A percentile compares a stretch with the other conserved stretches of the same genome.
These are phyloP conservation scores for Philhelius pedissequus DNA, from an alignment of 2,888 invertebrate species.

Conservation along the genomic window DNA sequence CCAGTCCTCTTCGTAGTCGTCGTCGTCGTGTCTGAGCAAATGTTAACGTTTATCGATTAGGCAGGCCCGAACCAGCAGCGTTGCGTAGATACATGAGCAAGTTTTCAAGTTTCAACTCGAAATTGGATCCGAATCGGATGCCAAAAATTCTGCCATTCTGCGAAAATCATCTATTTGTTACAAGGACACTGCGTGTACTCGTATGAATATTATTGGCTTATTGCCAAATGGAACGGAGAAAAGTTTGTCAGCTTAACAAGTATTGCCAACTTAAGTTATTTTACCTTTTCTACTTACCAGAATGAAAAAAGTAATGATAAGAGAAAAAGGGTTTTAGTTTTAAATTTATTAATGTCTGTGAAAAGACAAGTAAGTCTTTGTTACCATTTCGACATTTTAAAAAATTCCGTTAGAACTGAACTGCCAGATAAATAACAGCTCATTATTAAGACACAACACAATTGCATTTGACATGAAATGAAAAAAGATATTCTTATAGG, in stretches of 20 bases:
- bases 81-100: background rate
- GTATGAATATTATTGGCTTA: slow-evolving; percentile 25
- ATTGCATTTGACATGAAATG: too few species aligned
- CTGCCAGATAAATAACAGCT: too few species aligned
- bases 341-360: too few species aligned
- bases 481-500: too few species aligned
- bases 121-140: background rate
- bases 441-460: too few species aligned
- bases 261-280: background rate
- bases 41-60: slow-evolving; percentile 11
- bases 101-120: slow-evolving; percentile 1
- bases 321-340: too few species aligned
- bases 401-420: too few species aligned
- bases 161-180: slow-evolving; percentile 7
- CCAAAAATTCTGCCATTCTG: slow-evolving; percentile 1
- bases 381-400: too few species aligned
- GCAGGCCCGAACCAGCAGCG: background rate
- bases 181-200: slow-evolving; percentile 52
- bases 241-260: background rate
- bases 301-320: too few species aligned
- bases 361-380: too few species aligned
- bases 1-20: background rate
- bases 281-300: too few species aligned
- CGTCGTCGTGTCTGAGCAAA: background rate
- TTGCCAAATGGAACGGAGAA: slow-evolving; percentile 52